These are phyloP conservation scores for Ochotona princeps DNA, from an alignment of 2,113 vertebrate genomes.

Conservation along the genomic window DNA sequence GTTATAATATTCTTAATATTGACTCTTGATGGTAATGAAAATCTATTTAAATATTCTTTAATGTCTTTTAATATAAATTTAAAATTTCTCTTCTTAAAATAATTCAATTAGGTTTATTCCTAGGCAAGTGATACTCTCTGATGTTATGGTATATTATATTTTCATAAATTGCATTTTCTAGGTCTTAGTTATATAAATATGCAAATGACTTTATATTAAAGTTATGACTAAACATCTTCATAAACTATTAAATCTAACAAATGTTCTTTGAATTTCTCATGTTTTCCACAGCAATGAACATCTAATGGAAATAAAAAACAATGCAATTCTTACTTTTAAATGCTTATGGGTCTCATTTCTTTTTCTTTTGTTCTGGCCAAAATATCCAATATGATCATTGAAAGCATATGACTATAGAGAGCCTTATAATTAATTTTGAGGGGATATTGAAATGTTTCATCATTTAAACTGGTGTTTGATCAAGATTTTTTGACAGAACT, in stretches of 20 bases:
- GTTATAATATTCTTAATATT: neutral
- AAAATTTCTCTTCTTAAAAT: neutral
- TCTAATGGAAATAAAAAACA: neutral
- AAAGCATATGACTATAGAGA: neutral
- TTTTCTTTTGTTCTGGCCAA: neutral
- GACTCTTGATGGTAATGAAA: neutral
- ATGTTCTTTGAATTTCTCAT: neutral
- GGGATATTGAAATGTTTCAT: neutral
- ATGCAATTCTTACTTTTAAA: neutral
- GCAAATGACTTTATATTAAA: neutral
- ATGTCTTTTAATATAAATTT: neutral
- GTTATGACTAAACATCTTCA: neutral
- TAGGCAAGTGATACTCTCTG: neutral
- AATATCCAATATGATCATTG: neutral
- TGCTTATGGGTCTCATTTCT: neutral
- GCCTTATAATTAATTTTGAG: neutral
- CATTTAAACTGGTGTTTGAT: neutral
- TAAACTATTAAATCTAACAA: neutral
- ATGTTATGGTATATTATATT: neutral
- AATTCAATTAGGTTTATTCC: neutral
- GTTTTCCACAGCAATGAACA: neutral
- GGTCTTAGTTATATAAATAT: neutral
- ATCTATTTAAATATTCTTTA: neutral
- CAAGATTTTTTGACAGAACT: neutral
- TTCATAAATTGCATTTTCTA: constrained; percentile 5